These are phyloP conservation scores for Liparis tanakae DNA, from an alignment of 2,797 vertebrate genomes.

Conservation along the genomic window DNA sequence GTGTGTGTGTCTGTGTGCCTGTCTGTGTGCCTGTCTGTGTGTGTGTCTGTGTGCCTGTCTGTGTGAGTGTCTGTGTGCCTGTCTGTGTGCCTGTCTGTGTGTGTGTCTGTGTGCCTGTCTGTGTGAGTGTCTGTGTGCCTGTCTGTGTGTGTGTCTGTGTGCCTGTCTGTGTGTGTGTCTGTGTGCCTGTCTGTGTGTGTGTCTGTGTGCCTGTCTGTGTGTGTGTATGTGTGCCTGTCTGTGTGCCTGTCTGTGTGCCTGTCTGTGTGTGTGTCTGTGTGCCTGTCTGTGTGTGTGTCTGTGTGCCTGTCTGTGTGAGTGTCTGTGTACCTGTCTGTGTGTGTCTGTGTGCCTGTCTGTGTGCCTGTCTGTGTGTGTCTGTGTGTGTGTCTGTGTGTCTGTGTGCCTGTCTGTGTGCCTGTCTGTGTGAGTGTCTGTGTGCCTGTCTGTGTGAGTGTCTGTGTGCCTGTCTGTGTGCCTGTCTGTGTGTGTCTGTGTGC, in stretches of 20 bases:
- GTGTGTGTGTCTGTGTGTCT: too few relatives aligned
- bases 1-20: background rate
- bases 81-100: background rate
- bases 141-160: background rate
- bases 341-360: background rate
- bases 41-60: background rate
- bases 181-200: background rate
- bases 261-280: background rate
- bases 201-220: background rate
- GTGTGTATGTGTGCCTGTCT: background rate
- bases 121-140: background rate
- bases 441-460: conserved; percentile 4
- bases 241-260: background rate
- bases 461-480: too few relatives aligned
- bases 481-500: too few relatives aligned
- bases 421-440: background rate
- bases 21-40: background rate
- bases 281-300: conserved; percentile 4
- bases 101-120: background rate
- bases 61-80: background rate
- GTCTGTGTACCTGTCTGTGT: too few relatives aligned
- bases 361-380: conserved; percentile 2
- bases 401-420: too few relatives aligned
- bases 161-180: background rate
- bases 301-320: too few relatives aligned